These are phyloP conservation scores for Gobio gobio DNA, from an alignment of 2,113 vertebrate species.

Conservation along the genomic window DNA sequence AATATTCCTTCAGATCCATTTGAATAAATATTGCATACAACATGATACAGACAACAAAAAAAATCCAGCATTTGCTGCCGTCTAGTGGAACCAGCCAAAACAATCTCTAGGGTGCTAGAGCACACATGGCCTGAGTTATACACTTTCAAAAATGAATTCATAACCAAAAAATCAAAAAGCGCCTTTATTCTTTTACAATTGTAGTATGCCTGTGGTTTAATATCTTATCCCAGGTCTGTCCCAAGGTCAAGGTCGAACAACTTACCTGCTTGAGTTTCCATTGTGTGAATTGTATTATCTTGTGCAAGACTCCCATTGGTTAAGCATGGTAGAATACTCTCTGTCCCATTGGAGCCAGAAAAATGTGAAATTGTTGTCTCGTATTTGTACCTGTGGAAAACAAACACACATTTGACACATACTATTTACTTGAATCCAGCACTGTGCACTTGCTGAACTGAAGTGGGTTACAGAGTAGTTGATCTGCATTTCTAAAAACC, in stretches of 20 bases:
- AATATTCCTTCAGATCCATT: no score
- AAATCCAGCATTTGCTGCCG: no score
- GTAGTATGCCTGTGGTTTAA: not conserved
- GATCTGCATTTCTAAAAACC: no score
- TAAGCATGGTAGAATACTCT: conserved; percentile 68
- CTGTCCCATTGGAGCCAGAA: conserved; percentile 61
- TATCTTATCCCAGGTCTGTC: not conserved
- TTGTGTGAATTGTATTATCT: conserved; percentile 2
- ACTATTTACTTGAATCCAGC: no score
- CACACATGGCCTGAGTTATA: no score
- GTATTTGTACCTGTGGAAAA: conserved; percentile 73
- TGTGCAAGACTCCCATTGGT: conserved; percentile 58
- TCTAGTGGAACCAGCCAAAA: no score
- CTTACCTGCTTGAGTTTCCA: conserved; percentile 62
- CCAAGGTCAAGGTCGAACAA: not conserved
- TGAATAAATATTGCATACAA: no score
- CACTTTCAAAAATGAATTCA: no score
- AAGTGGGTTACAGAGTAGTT: not conserved
- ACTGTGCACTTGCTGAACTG: not conserved
- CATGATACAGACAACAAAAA: no score
- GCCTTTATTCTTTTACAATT: no score
- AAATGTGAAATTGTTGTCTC: conserved; percentile 74
- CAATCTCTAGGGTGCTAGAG: no score
- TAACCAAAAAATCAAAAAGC: no score
- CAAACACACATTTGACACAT: not conserved